Evolutionary conservation across 2,113 vertebrate species (phyloP).

Genomic region (Callionymus lyra): DNA sequence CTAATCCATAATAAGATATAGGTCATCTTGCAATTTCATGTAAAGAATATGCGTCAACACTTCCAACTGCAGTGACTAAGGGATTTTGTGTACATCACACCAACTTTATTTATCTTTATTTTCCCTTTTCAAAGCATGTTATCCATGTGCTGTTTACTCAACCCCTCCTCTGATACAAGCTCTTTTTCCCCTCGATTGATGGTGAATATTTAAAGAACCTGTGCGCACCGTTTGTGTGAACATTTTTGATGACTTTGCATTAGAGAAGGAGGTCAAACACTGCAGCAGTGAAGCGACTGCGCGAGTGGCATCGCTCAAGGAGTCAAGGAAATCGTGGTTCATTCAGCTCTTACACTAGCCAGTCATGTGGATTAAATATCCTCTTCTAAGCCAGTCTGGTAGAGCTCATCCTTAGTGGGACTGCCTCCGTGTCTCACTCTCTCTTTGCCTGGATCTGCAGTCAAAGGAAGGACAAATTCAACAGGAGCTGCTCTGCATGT

Average conservation of each 20-base stretch:
- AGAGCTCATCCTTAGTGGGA: constrained; percentile 44
- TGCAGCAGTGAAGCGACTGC: constrained; percentile 26
- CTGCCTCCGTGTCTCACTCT: constrained; percentile 2
- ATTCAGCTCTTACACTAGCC: constrained; percentile 19
- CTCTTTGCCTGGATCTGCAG: constrained; percentile 32
- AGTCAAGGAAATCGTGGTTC: constrained; percentile 25
- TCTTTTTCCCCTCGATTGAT: constrained; percentile 66
- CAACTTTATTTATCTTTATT: too few species aligned
- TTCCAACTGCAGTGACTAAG: too few species aligned
- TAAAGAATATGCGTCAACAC: too few species aligned
- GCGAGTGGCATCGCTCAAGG: constrained; percentile 32
- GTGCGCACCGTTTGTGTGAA: constrained; percentile 1
- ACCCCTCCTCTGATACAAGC: constrained; percentile 64
- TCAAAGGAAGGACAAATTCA: constrained; percentile 52
- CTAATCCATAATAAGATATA: too few species aligned
- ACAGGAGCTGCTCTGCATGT: constrained; percentile 59
- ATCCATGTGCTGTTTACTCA: constrained; percentile 68
- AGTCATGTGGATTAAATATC: constrained; percentile 57
- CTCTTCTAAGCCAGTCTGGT: constrained; percentile 44
- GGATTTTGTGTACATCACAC: too few species aligned
- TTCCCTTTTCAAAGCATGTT: constrained; percentile 21
- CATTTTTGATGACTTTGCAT: constrained; percentile 30
- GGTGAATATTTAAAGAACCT: constrained; percentile 73
- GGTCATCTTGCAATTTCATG: too few species aligned
- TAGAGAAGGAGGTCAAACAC: constrained; percentile 9